A percentile compares a stretch with the other conserved stretches of the same genome.
Evolutionary conservation across 2,113 vertebrate species (phyloP).

Genomic region (Pluvianellus socialis): DNA sequence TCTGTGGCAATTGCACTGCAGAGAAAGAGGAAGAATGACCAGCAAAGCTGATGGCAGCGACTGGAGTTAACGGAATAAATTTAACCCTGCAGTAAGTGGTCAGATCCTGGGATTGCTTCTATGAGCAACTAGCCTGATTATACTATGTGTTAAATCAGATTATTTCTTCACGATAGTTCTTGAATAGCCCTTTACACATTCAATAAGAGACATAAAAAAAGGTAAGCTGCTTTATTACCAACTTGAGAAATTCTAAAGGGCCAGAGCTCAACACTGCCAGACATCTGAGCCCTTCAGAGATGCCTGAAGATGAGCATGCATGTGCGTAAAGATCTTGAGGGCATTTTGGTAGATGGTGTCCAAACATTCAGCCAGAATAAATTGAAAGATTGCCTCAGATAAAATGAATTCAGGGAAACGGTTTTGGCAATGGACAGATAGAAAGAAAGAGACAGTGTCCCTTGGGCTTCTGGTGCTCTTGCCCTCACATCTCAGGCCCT

Average conservation of each 20-base stretch:
- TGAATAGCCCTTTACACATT: background rate
- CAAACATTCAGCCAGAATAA: background rate
- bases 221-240: background rate
- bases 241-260: background rate
- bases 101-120: background rate
- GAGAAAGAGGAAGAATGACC: background rate
- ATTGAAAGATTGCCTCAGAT: no score
- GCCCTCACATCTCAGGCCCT: background rate
- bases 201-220: background rate
- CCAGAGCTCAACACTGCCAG: background rate
- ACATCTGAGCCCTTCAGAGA: background rate
- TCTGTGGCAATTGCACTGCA: background rate
- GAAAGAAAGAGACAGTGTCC: background rate
- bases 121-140: background rate
- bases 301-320: background rate
- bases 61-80: background rate
- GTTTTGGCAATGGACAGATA: background rate
- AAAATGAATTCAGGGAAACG: background rate
- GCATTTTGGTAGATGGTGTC: background rate
- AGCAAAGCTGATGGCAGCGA: background rate
- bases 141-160: background rate
- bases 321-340: background rate
- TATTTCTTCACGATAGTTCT: background rate
- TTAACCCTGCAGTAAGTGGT: background rate
- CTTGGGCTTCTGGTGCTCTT: background rate